Base-by-base conservation (phyloP, 1,140 invertebrate species). In the Eubasilissa regina region DNA sequence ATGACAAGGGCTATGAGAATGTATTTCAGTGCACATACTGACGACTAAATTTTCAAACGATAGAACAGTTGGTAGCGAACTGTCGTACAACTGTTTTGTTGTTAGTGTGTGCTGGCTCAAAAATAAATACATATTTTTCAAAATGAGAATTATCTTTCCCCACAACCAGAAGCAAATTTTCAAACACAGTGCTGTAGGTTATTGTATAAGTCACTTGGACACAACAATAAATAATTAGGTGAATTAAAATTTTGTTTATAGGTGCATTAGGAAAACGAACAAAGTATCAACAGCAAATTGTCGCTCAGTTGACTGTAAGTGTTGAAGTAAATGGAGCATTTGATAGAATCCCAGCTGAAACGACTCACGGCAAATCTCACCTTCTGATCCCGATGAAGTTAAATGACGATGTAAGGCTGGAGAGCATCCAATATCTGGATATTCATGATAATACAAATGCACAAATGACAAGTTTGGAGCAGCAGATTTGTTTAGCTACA, bases 221-320 rank as follows among this genome's bases (percentile, higher is more conserved):
- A 35, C 6, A 3, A 6, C 6, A 3, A 35, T 35, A 35, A 35
- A 35, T 35, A 35, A 35, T 3, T 35, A 35, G 25, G 6, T 35
- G 25, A 35, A 35, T 6, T 3, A 35, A 35, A 35, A 35, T 15
- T 58, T 77, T 77, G 74, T 81, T 89, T 82, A 35, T 86, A 91
- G 95, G 96, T 80, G 89, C 93, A 13, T 86, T 98, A 62, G 97
- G 97, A 9, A 97, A 96, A 86, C 90, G 97, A 78, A 99, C 97
- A 15, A 94, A 94, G 84, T 97, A 93, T 86, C 97, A 99, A 87
- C 89, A 93, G 83, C 92, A 94, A 70, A 91, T 94, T 53, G 87
- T 96, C 21, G 91, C 97, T 0, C 97, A 98, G 84, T 87, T 99
- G 47, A 91, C 93, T 17, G 85, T 98, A 0, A 89, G 92, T 78